phyloP scores from a whole-genome alignment of 2,113 vertebrate species.

The Hiodon alosoides region DNA sequence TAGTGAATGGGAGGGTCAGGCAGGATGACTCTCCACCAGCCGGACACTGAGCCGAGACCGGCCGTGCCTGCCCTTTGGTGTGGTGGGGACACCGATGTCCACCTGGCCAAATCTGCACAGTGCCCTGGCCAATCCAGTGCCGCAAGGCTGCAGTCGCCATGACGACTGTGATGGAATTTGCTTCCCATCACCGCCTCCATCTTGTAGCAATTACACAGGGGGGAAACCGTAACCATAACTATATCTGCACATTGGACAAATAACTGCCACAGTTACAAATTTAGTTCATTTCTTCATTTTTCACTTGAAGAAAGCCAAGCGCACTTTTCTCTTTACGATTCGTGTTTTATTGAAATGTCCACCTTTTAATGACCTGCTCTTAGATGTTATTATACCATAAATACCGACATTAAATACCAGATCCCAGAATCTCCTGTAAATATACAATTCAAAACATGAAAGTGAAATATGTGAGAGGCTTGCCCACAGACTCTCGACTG shows the following conservation, averaged over 20 bases:
- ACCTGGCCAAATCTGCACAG: background rate
- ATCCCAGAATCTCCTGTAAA: too few species aligned
- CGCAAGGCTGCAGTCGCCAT: slow-evolving; percentile 16
- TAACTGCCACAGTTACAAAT: background rate
- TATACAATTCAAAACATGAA: too few species aligned
- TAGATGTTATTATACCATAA: too few species aligned
- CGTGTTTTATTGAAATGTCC: too few species aligned
- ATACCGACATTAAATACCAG: too few species aligned
- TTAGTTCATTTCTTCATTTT: background rate
- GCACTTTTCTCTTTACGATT: too few species aligned
- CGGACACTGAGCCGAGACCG: background rate
- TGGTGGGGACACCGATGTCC: background rate
- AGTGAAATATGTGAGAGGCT: too few species aligned
- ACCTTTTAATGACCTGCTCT: too few species aligned
- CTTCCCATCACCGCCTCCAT: background rate
- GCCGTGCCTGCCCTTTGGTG: background rate
- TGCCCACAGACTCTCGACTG: too few species aligned
- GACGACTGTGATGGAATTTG: background rate
- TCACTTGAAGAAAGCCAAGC: too few species aligned
- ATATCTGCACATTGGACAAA: background rate
- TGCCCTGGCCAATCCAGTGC: background rate
- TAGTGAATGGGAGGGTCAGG: too few species aligned
- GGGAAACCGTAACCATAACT: background rate
- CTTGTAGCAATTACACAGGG: background rate
- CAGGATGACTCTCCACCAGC: background rate